A percentile compares a stretch with the other conserved stretches of the same genome.
Conservation (phyloP, 2,888 invertebrate species). For the Polietes domitor region DNA sequence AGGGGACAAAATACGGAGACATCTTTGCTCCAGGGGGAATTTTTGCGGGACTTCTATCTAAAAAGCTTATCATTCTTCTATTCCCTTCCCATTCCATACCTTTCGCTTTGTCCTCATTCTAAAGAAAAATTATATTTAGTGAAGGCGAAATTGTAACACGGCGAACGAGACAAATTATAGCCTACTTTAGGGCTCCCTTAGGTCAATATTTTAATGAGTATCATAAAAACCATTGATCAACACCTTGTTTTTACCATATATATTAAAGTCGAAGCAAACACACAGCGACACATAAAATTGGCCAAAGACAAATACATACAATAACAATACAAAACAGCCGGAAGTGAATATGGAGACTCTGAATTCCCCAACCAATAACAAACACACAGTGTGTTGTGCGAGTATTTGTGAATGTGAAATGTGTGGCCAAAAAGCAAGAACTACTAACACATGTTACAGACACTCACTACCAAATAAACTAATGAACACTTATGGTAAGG, state of each 20-base stretch:
- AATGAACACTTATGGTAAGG: neutral
- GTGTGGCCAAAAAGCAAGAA: neutral
- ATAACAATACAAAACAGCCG: neutral
- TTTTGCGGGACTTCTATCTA: no score
- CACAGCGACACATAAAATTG: neutral
- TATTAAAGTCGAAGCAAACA: neutral
- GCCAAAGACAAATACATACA: neutral
- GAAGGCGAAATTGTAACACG: no score
- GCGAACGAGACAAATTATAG: neutral
- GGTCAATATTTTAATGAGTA: neutral
- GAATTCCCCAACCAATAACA: conserved; percentile 3
- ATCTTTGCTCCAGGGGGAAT: no score
- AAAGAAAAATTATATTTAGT: no score
- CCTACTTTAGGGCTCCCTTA: neutral
- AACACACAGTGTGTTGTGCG: no score
- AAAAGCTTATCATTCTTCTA: no score
- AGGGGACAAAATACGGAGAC: no score
- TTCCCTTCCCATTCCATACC: no score
- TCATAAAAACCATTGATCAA: conserved; percentile 53
- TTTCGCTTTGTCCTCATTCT: no score
- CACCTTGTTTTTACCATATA: conserved; percentile 50
- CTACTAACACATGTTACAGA: neutral
- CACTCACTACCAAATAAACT: neutral
- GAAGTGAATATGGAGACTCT: neutral
- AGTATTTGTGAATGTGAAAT: neutral